These are phyloP conservation scores for Rostratula benghalensis DNA, from an alignment of 2,113 vertebrate species.

Conservation along the genomic window DNA sequence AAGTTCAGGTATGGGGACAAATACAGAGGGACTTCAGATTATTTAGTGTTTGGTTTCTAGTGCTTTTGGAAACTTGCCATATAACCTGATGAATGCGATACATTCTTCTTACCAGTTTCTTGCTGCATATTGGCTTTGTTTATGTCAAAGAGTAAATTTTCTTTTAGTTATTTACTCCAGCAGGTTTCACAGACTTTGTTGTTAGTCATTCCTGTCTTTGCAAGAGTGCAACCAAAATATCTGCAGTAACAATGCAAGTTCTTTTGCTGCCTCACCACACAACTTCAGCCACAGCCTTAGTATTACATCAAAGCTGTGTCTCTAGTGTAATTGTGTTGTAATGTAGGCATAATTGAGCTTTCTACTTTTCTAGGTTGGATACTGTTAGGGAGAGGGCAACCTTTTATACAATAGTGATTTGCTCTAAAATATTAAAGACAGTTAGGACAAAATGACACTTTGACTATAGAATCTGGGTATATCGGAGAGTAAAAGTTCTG, in stretches of 20 bases:
- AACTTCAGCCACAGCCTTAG: neutral
- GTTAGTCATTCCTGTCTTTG: neutral
- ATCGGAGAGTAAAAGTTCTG: neutral
- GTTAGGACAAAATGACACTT: neutral
- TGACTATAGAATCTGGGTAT: neutral
- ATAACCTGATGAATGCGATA: neutral
- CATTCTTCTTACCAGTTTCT: neutral
- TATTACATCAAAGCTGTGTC: neutral
- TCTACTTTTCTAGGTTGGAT: neutral
- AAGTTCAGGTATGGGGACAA: neutral
- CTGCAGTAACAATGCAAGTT: neutral
- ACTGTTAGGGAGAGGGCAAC: neutral
- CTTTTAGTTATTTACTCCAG: neutral
- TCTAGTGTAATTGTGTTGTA: neutral
- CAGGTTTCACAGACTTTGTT: neutral
- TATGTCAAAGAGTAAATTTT: neutral
- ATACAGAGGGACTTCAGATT: neutral
- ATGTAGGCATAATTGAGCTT: neutral
- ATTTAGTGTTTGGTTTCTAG: neutral
- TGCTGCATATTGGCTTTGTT: neutral
- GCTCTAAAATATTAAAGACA: neutral
- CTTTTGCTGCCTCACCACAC: neutral
- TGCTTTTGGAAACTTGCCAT: neutral
- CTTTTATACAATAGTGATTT: rapidly evolving
- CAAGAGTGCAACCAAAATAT: neutral